These are phyloP conservation scores for Eupristina koningsbergeri DNA, from an alignment of 1,140 invertebrate genomes.

Conservation along the genomic window DNA sequence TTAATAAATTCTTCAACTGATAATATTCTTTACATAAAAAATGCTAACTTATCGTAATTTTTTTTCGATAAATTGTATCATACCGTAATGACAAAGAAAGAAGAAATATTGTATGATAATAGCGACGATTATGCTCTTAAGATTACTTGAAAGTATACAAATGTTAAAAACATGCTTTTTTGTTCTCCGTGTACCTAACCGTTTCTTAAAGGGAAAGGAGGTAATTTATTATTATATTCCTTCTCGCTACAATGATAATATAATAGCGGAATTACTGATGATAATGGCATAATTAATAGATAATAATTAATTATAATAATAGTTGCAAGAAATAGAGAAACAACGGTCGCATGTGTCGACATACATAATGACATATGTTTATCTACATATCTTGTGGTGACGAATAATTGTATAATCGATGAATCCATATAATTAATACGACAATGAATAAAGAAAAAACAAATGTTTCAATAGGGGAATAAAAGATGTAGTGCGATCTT, in stretches of 20 bases:
- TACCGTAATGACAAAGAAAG: slow-evolving; percentile 47
- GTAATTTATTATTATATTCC: slow-evolving; percentile 35
- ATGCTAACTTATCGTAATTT: slow-evolving; percentile 52
- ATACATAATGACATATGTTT: slow-evolving; percentile 42
- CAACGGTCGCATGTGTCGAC: slow-evolving; percentile 31
- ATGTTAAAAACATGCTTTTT: slow-evolving; percentile 50
- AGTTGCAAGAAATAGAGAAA: slow-evolving; percentile 43
- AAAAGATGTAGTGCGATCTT: slow-evolving; percentile 44
- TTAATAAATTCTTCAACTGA: slow-evolving; percentile 52
- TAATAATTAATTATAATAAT: slow-evolving; percentile 41
- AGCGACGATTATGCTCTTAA: slow-evolving; percentile 48
- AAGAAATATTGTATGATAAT: slow-evolving; percentile 49
- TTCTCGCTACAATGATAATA: slow-evolving; percentile 42
- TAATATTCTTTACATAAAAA: slow-evolving; percentile 53
- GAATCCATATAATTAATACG: slow-evolving; percentile 40
- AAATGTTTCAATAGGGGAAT: slow-evolving; percentile 40
- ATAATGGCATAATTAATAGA: slow-evolving; percentile 46
- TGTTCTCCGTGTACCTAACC: slow-evolving; percentile 44
- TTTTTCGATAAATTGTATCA: slow-evolving; percentile 51
- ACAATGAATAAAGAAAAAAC: slow-evolving; percentile 41
- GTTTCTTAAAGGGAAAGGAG: slow-evolving; percentile 22
- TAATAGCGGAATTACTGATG: slow-evolving; percentile 38
- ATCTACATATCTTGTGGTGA: slow-evolving; percentile 43
- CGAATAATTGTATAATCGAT: slow-evolving; percentile 33
- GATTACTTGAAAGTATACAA: slow-evolving; percentile 51